Evolutionary conservation across 2,797 vertebrate species (phyloP), one percentile per base, ranked within the genome.

Genomic region (Epinephelus malabaricus): DNA sequence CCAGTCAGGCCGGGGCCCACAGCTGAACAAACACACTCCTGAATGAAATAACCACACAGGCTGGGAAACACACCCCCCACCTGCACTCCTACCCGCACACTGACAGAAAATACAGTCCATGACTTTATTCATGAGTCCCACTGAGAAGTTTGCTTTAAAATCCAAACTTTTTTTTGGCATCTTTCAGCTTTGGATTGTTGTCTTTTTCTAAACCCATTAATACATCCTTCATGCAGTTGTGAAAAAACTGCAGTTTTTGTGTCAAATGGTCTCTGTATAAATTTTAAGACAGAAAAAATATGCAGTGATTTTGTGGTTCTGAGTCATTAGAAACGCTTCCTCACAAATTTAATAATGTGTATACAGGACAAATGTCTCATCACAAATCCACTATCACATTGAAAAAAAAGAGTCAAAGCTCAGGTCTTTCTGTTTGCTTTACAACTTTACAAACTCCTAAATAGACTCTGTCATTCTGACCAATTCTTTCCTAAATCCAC

Each of bases 11-110:
- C 27, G 13, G 40, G 55, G 61, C 82, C 60, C 66, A 50, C 91
- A 93, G 90, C 92, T 92, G 90, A 90, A 86, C 79, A 91, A 92
- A 92, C 92, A 92, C 50, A 68, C 74, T 72, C 38, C 50, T 90
- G 86, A 89, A 92, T 85, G 84, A 82, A 90, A 92, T 76, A 90
- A 88, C 75, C 79, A 60, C 77, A 73, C 76, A 30, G 83, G 63
- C 80, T 2, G 67, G 67, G 71, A 86, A 70, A 83, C 83, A 30
- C 67, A 43, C 78, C 67, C 71, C 25, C 71, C 76, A 73, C 78
- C 85, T 75, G 81, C 62, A n/a, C 69, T 12, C 34, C 64, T 2
- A 30, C 65, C 64, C 49, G 78, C 62, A 61, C 75, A 43, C 45
- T 27, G 40, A 62, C 83, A 68, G 23, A 81, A 68, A 69, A 58